phyloP scores from a whole-genome alignment of 2,888 invertebrate species.

The Nymphalis urticae region DNA sequence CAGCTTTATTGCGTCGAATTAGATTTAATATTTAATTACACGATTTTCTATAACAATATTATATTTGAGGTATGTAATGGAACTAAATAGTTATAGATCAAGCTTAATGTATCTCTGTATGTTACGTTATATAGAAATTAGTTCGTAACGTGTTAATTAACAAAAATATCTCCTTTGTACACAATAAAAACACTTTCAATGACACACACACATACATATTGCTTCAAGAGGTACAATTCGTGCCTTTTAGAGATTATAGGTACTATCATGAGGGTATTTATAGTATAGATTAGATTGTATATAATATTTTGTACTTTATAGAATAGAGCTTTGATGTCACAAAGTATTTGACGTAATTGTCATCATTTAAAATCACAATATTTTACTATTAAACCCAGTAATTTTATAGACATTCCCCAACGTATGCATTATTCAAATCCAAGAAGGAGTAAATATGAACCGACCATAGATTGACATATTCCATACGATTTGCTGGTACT shows the following conservation, averaged over 20 bases:
- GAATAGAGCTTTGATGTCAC: slow-evolving; percentile 35
- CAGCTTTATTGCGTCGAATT: slow-evolving; percentile 48
- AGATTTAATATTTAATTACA: slow-evolving; percentile 24
- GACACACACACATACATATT: slow-evolving; percentile 35
- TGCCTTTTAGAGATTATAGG: slow-evolving; percentile 63
- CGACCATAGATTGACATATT: too few species aligned
- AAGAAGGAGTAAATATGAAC: too few species aligned
- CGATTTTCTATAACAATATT: neutral
- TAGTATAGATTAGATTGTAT: slow-evolving; percentile 59
- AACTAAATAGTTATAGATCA: slow-evolving; percentile 2
- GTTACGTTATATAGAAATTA: neutral
- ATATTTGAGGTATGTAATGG: slow-evolving; percentile 1
- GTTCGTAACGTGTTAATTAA: neutral
- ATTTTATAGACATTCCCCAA: slow-evolving; percentile 4
- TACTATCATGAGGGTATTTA: slow-evolving; percentile 72
- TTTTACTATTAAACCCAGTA: neutral
- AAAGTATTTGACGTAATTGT: neutral
- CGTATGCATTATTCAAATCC: neutral
- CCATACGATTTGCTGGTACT: too few species aligned
- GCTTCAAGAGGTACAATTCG: slow-evolving; percentile 72
- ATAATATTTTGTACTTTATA: slow-evolving; percentile 49
- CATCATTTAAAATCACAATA: neutral
- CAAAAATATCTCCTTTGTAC: slow-evolving; percentile 5
- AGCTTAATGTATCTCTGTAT: neutral
- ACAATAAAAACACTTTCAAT: slow-evolving; percentile 7